Evolutionary conservation across 2,113 vertebrate species (phyloP).

Genomic region (Pseudorectes ferrugineus): DNA sequence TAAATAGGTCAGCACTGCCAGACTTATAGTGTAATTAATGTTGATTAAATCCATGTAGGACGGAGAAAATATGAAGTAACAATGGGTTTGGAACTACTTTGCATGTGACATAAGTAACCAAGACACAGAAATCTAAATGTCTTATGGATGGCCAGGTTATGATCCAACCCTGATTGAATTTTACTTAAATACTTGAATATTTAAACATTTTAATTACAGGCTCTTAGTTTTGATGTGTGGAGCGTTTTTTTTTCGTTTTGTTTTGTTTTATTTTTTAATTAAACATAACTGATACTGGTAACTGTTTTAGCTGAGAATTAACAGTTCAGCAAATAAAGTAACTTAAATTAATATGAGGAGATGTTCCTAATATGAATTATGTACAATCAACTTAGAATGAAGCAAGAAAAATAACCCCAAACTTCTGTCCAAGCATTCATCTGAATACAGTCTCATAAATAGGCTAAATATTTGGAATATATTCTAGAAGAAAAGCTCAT

Average conservation of each 20-base stretch:
- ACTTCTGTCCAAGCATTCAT: neutral
- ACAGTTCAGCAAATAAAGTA: neutral
- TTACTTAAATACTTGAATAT: neutral
- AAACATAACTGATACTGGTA: neutral
- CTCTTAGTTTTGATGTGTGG: neutral
- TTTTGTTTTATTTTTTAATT: neutral
- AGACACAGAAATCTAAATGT: neutral
- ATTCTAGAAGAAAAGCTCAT: neutral
- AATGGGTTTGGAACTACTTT: neutral
- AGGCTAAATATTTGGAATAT: neutral
- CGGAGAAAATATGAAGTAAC: neutral
- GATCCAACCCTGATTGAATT: neutral
- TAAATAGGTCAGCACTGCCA: slow-evolving; percentile 16
- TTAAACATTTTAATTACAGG: neutral
- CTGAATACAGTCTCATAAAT: neutral
- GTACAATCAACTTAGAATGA: neutral
- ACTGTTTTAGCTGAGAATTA: neutral
- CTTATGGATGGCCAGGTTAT: neutral
- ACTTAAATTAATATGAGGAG: neutral
- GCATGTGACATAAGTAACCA: neutral
- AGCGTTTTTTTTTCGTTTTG: accelerated
- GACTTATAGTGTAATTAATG: neutral
- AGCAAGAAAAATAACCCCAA: neutral
- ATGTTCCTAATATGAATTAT: neutral
- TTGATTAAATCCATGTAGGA: slow-evolving; percentile 15